Base-by-base conservation (phyloP, 2,113 vertebrate genomes). In the Pseudorhombus dupliciocellatus region DNA sequence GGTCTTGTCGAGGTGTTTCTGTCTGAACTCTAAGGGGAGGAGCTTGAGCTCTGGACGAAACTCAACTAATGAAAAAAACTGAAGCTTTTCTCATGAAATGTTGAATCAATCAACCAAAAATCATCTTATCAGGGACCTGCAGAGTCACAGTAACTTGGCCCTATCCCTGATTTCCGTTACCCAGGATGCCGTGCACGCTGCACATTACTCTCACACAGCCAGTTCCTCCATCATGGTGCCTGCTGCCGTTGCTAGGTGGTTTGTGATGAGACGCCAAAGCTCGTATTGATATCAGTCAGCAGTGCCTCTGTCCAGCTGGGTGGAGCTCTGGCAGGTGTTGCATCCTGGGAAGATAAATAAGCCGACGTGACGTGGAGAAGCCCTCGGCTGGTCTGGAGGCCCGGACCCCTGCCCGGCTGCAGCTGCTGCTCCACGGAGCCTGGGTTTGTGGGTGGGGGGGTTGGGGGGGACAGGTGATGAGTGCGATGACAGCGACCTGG, bases 391-490 rank as follows among this genome's bases (percentile, higher is more conserved):
- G 57, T 70, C 57, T 21, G 44, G 66, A 78, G 75, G 42, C 56
- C 60, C 72, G 15, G 70, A 61, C 65, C 68, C 73, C 80, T 2
- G 28, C 21, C 77, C 50, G 44, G 63, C 56, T 75, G 66, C 80
- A 76, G 84, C 34, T 34, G 34, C 34, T 34, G 34, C 34, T 34
- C 34, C 34, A 31, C 61, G 11, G 64, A 20, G 73, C 34, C 60
- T 31, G 40, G 25, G 75, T 66, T 28, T 73, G 52, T 53, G 68
- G 40, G 52, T 1, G 37, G 11, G 40, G 11, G 40, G 14, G 40
- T n/a, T n/a, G 28, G 63, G 66, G 76, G 70, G 84, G 68, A n/a
- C 81, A 88, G 87, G 78, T 89, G 88, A 81, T 65, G 73, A 42
- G 40, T 52, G 56, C 66, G 20, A 66, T 52, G 69, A 65, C 78